phyloP scores from a whole-genome alignment of 2,888 invertebrate genomes.

The Pyrrhia umbra region DNA sequence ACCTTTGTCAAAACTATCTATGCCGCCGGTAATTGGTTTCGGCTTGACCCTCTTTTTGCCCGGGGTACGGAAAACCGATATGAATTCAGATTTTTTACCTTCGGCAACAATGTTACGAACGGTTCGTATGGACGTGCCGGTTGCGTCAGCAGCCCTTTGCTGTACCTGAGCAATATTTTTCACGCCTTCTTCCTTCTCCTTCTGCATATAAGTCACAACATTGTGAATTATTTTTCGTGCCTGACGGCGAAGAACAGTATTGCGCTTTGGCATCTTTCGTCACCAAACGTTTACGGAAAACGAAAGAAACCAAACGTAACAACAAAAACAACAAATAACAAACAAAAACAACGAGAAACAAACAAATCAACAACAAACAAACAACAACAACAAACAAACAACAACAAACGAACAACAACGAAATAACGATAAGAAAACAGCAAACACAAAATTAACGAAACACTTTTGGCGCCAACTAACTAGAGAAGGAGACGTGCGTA shows the following conservation, averaged over 20 bases:
- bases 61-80: constrained; percentile 58
- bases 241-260: constrained; percentile 3
- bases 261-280: too few relatives aligned
- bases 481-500: too few relatives aligned
- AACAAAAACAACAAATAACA: too few relatives aligned
- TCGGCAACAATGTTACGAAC: neutral
- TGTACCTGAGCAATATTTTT: constrained; percentile 9
- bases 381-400: too few relatives aligned
- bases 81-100: neutral
- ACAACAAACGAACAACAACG: too few relatives aligned
- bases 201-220: neutral
- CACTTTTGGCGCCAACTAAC: too few relatives aligned
- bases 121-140: constrained; percentile 1
- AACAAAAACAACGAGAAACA: too few relatives aligned
- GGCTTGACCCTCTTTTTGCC: constrained; percentile 56
- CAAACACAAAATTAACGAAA: too few relatives aligned
- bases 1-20: constrained; percentile 62
- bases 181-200: constrained; percentile 3
- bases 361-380: too few relatives aligned
- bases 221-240: constrained; percentile 10
- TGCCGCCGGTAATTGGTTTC: constrained; percentile 59
- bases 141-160: constrained; percentile 9
- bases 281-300: too few relatives aligned
- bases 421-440: too few relatives aligned
- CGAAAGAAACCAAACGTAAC: too few relatives aligned